Conservation (phyloP, 2,797 vertebrate species). For the Prunella strophiata region DNA sequence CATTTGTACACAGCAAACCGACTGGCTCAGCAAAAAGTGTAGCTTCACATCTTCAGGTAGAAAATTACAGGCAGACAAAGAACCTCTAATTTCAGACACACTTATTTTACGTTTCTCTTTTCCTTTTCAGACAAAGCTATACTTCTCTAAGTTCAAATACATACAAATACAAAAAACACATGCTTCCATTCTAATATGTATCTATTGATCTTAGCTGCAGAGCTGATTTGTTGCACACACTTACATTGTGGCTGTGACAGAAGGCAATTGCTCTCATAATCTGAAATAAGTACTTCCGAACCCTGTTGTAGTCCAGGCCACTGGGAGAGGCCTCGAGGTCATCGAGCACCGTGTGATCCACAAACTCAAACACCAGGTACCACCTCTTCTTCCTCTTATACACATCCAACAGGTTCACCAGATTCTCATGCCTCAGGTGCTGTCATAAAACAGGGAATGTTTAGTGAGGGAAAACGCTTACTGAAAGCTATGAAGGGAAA, state of each 20-base stretch:
- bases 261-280: conserved; percentile 86
- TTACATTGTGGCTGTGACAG: conserved; percentile 90
- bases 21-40: background rate
- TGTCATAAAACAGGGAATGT: conserved; percentile 59
- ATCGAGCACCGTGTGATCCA: conserved; percentile 88
- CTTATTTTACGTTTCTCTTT: background rate
- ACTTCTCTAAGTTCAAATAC: background rate
- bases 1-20: fast-evolving
- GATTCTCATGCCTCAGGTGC: conserved; percentile 91
- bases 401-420: conserved; percentile 90
- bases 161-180: background rate
- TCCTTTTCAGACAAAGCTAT: background rate
- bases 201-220: background rate
- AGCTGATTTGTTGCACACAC: conserved; percentile 18
- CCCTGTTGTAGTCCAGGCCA: conserved; percentile 79
- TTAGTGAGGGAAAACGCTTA: background rate
- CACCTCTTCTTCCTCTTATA: conserved; percentile 87
- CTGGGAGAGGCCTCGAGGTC: conserved; percentile 84
- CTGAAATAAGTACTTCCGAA: conserved; percentile 85
- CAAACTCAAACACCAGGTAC: conserved; percentile 94
- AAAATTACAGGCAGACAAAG: background rate
- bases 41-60: background rate
- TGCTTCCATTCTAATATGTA: background rate
- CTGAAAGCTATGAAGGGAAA: background rate
- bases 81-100: background rate